Percentiles rank a stretch among this genome's conserved stretches.
phyloP scores from a whole-genome alignment of 1,140 invertebrate species.

The Temnothorax longispinosus region DNA sequence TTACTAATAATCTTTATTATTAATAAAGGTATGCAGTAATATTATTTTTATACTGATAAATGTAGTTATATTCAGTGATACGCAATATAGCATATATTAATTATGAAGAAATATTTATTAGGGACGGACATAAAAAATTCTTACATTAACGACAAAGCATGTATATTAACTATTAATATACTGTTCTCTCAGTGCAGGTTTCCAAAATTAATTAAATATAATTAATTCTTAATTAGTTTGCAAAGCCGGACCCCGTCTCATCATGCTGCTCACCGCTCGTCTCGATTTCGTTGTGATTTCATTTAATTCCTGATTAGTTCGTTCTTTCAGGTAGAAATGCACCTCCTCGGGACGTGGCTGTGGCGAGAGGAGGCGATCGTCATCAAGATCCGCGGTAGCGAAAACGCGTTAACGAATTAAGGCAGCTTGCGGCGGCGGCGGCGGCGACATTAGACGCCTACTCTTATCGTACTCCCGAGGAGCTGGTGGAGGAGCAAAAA shows the following conservation, averaged over 20 bases:
- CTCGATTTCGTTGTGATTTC: neutral
- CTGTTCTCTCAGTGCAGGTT: too few species aligned
- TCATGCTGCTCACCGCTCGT: neutral
- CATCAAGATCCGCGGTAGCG: neutral
- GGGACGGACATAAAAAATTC: too few species aligned
- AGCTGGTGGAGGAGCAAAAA: constrained; percentile 72
- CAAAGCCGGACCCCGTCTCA: neutral
- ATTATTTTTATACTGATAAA: too few species aligned
- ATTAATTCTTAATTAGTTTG: neutral
- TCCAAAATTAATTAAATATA: neutral
- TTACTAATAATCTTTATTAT: too few species aligned
- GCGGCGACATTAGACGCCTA: neutral
- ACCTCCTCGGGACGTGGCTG: neutral
- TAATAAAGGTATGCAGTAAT: too few species aligned
- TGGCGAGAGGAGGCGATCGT: neutral
- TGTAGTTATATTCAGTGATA: too few species aligned
- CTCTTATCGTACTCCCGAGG: constrained; percentile 16
- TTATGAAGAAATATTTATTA: too few species aligned
- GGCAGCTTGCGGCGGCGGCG: too few species aligned
- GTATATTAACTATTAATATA: too few species aligned
- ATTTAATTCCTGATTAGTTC: neutral
- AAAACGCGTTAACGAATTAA: constrained; percentile 1
- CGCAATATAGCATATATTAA: too few species aligned
- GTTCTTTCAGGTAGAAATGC: neutral
- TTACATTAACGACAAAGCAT: too few species aligned